A percentile compares a stretch with the other conserved stretches of the same genome.
Evolutionary conservation across 2,113 vertebrate genomes (phyloP).

Genomic region (Antechinus flavipes): DNA sequence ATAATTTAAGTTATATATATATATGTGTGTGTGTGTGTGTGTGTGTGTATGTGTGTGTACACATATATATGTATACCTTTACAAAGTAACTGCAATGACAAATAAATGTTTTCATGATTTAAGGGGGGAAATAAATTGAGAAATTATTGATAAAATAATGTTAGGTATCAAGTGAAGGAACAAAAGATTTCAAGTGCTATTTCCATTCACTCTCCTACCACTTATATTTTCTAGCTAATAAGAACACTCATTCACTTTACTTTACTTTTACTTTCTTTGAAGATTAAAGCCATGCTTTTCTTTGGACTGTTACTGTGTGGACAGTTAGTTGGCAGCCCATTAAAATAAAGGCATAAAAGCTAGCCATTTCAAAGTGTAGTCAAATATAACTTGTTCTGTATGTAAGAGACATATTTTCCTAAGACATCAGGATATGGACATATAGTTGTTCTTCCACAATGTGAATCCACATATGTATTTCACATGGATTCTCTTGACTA

Average conservation of each 20-base stretch:
- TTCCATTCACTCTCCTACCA: conserved; percentile 64
- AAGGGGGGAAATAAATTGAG: not conserved
- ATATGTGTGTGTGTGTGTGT: too few species aligned
- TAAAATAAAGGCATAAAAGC: conserved; percentile 76
- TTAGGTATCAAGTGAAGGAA: conserved; percentile 55
- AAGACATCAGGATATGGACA: conserved; percentile 54
- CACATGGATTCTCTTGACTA: conserved; percentile 9
- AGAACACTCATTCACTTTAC: conserved; percentile 77
- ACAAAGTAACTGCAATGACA: not conserved
- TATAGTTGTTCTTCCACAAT: not conserved
- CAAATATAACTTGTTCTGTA: conserved; percentile 52
- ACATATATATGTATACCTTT: not conserved
- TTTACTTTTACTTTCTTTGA: conserved; percentile 78
- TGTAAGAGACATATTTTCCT: conserved; percentile 48
- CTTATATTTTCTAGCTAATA: conserved; percentile 80
- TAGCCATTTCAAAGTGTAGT: conserved; percentile 68
- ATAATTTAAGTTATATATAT: not conserved
- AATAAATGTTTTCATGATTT: not conserved
- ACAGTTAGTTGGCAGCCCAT: conserved; percentile 78
- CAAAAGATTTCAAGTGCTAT: conserved; percentile 46
- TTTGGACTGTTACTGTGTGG: conserved; percentile 71
- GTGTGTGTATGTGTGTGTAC: too few species aligned
- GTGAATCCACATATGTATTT: not conserved
- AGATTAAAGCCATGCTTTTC: conserved; percentile 79
- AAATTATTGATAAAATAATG: conserved; percentile 35